Evolutionary conservation across 2,797 vertebrate genomes (phyloP), one percentile per base, ranked within the genome.

Genomic region (Danio choprae): DNA sequence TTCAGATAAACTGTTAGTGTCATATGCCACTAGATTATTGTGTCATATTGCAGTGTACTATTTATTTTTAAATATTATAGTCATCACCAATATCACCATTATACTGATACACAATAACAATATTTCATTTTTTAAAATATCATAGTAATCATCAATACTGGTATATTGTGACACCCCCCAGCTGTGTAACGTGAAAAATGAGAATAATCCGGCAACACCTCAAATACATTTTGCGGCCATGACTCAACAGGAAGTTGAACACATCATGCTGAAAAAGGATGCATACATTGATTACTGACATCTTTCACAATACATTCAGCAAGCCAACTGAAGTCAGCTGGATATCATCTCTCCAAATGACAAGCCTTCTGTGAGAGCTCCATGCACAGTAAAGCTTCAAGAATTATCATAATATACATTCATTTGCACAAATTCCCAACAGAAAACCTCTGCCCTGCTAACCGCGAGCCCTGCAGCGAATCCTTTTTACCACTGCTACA

Each of bases 351-450:
- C 63, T 67, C 63, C 62, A 67, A 44, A 56, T 29, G 13, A 36
- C 48, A 77, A 44, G 18, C 41, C 40, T 46, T 56, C 50, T 38
- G n/a, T 9, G 10, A 55, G 15, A 77, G 53, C 58, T 53, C 46
- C 16, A 40, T 41, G 48, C 20, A 75, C 44, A 75, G 43, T 60
- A 74, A 74, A 74, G 60, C 48, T 65, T 76, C 48, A 43, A 41
- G 18, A 64, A 51, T 64, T n/a, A 59, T 74, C 16, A 50, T 62
- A 48, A 60, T 59, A 74, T 74, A 74, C 56, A 62, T 60, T 76
- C 12, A 64, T 76, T 65, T 64, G 48, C 59, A 63, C 60, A 53
- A 65, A 76, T 51, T 76, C 60, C 44, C 59, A 53, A 55, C 40
- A 59, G 64, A 77, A 68, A 56, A 44, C 62, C 51, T 67, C 29